These are phyloP conservation scores for Danio rerio DNA, from an alignment of 2,113 vertebrate genomes.

Conservation along the genomic window DNA sequence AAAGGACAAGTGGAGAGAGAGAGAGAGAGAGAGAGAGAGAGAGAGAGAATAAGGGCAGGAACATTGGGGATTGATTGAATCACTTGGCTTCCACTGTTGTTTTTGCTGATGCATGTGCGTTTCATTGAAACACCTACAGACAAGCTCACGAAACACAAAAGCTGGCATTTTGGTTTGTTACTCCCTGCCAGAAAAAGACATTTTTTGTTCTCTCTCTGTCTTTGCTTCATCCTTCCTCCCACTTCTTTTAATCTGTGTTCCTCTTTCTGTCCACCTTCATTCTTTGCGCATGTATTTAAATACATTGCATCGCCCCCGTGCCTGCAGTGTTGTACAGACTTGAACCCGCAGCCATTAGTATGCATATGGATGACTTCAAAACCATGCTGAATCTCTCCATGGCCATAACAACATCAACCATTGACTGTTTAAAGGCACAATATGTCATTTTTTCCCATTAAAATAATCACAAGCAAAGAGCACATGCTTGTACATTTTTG, in stretches of 20 bases:
- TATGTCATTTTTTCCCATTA: too few relatives aligned
- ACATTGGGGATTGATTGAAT: conserved; percentile 42
- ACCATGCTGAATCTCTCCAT: background rate
- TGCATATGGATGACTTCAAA: background rate
- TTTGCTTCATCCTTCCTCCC: background rate
- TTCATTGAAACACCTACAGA: conserved; percentile 33
- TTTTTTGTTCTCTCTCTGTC: too few relatives aligned
- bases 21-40: background rate
- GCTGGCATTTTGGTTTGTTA: too few relatives aligned
- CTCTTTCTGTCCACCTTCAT: background rate
- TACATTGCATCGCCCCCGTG: background rate
- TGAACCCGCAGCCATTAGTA: background rate
- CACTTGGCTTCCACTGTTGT: conserved; percentile 21
- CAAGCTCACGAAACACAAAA: background rate
- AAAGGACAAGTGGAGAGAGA: background rate
- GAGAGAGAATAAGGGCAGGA: background rate
- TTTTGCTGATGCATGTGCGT: conserved; percentile 28
- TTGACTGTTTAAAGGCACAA: background rate
- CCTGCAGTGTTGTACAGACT: background rate
- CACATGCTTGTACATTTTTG: too few relatives aligned
- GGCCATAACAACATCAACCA: background rate
- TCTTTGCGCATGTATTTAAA: conserved; percentile 6
- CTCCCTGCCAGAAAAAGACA: too few relatives aligned
- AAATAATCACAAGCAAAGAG: too few relatives aligned
- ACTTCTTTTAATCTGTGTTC: background rate